Base-by-base conservation (phyloP, 2,113 vertebrate species). In the Apus apus region DNA sequence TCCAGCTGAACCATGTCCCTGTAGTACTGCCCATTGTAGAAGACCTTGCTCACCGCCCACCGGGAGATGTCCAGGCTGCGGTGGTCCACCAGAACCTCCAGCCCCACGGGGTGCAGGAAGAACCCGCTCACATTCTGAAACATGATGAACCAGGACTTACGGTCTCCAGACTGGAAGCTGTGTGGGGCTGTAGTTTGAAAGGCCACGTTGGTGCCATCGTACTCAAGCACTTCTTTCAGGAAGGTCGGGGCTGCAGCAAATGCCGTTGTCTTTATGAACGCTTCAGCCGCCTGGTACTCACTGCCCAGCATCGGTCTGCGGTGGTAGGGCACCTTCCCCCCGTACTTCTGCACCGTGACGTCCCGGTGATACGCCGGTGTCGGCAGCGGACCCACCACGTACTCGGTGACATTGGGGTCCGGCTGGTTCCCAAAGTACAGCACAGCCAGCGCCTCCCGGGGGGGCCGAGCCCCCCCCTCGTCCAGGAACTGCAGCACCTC, bases 341-440 rank as follows among this genome's bases (percentile, higher is more conserved):
- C 89, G 64, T 98, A 97, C n/a, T 61, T 97, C 21, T 88, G 94
- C 82, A 96, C 50, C 0, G 97, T 97, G 65, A 99, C 97, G 9
- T 99, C 98, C 13, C 38, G 86, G 89, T 98, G 50, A 40, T 95
- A 85, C 6, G 14, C 80, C 0, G 97, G 98, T 2, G 16, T 57
- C 0, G 98, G 98, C 53, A 99, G 97, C 0, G 98, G 98, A 13
- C 99, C 98, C 96, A 99, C 98, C 54, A 98, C 95, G 27, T 98
- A 99, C 96, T 99, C 99, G 20, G 95, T 99, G 86, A 99, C 90
- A 3, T 97, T 98, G 87, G 98, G 98, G 22, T 95, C 54, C 2
- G 94, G 50, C 8, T 61, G 74, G 14, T 91, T 40, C 2, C 99
- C 99, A 50, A 98, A 95, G 95, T 98, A 98, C n/a, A 99, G 97